Percentiles rank a stretch among this genome's conserved stretches.
Conservation (phyloP, 2,888 invertebrate species). For the Temnothorax unifasciatus region DNA sequence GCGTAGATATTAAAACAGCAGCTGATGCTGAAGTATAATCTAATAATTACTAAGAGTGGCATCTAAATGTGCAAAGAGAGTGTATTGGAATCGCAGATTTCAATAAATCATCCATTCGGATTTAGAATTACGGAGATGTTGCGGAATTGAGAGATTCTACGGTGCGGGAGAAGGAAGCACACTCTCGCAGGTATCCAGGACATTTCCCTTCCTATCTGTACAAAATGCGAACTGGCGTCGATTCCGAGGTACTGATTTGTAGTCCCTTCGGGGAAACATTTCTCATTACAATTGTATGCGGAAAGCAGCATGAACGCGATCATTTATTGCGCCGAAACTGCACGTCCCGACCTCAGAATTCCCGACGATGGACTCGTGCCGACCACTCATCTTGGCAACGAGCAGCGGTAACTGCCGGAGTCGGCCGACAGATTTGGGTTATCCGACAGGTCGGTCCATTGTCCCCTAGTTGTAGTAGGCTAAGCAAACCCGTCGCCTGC, state of each 20-base stretch:
- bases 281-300: conserved; percentile 53
- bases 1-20: background rate
- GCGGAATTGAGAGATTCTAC: background rate
- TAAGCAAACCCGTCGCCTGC: conserved; percentile 37
- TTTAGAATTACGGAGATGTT: conserved; percentile 8
- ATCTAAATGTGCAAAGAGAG: background rate
- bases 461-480: conserved; percentile 40
- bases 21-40: background rate
- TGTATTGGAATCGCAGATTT: background rate
- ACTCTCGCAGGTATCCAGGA: background rate
- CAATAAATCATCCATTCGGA: background rate
- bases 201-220: background rate
- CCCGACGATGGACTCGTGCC: conserved; percentile 48
- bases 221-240: conserved; percentile 23
- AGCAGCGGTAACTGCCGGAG: conserved; percentile 36
- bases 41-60: background rate
- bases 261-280: conserved; percentile 28
- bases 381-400: conserved; percentile 60
- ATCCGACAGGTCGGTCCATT: conserved; percentile 67
- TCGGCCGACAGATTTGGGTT: conserved; percentile 63
- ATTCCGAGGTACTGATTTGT: conserved; percentile 40
- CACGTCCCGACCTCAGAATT: conserved; percentile 41
- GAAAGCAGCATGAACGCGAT: conserved; percentile 34
- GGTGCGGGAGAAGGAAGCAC: background rate
- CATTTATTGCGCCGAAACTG: conserved; percentile 47